Evolutionary conservation across 2,797 vertebrate genomes (phyloP), one percentile per base, ranked within the genome.

Genomic region (Dipus sagitta): DNA sequence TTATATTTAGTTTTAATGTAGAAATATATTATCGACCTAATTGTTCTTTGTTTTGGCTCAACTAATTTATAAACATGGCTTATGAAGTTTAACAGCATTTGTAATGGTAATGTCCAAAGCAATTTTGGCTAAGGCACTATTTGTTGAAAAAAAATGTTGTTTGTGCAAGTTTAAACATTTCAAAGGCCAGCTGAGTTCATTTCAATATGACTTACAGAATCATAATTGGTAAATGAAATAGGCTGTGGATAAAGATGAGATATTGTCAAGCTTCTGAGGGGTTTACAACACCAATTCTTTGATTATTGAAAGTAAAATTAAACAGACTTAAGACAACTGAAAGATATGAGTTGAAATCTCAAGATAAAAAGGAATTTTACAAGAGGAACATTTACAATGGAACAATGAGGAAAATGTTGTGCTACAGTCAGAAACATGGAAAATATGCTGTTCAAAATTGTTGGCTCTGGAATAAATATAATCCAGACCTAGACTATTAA

Each of bases 401-500:
- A 90, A 96, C 96, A 96, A 90, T 30, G 88, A 87, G 82, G 90
- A 97, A 97, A 96, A 93, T 89, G 92, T 97, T 97, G 97, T 1
- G 0, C 96, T 97, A 94, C 85, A 94, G 88, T 96, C 96, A 3
- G 42, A 97, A 97, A 97, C 94, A 96, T 52, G 95, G 97, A 96
- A 97, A 98, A 97, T 92, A 97, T 95, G 96, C 95, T 70, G 42
- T 91, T 97, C 91, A 92, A 97, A 96, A 92, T 95, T 96, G 92
- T 95, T 97, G 97, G 97, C 96, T 97, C 83, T 83, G 85, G 96
- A 97, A 97, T 96, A 98, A 97, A 98, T 98, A 97, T 96, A 97
- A 97, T 94, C 95, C 97, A 97, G 96, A 97, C 95, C 95, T 0
- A 21, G 74, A 92, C 97, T 96, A 96, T 97, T 97, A 97, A 97